phyloP scores from a whole-genome alignment of 1,140 invertebrate species.

The Atta colombica region DNA sequence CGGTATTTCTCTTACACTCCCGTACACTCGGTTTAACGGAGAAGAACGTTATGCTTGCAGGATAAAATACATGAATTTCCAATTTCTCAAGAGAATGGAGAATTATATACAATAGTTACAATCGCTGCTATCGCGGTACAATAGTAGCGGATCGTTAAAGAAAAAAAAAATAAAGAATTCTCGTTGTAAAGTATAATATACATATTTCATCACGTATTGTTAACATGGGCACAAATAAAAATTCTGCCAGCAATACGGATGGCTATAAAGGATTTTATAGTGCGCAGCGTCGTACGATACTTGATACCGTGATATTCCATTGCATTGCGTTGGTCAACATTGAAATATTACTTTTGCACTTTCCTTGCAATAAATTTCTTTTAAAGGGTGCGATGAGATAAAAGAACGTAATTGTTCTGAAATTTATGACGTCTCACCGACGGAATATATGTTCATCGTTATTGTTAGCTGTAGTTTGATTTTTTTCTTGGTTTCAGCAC shows the following conservation, averaged over 20 bases:
- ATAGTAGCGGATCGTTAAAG: background rate
- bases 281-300: background rate
- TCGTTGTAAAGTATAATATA: background rate
- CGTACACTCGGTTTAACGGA: background rate
- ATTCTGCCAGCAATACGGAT: conserved; percentile 21
- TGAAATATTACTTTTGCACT: conserved; percentile 48
- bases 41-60: background rate
- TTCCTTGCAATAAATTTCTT: conserved; percentile 18
- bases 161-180: background rate
- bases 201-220: background rate
- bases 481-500: background rate
- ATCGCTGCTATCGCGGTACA: background rate
- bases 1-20: background rate
- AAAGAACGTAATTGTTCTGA: background rate
- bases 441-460: background rate
- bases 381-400: conserved; percentile 12
- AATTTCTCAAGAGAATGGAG: conserved; percentile 9
- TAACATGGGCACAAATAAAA: conserved; percentile 23
- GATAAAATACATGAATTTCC: conserved; percentile 32
- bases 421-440: background rate
- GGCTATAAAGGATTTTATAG: conserved; percentile 40
- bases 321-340: conserved; percentile 16
- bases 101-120: background rate
- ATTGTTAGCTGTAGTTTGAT: conserved; percentile 13
- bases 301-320: conserved; percentile 5